Evolutionary conservation across 2,888 invertebrate genomes (phyloP).

Genomic region (Oscheius sp.): DNA sequence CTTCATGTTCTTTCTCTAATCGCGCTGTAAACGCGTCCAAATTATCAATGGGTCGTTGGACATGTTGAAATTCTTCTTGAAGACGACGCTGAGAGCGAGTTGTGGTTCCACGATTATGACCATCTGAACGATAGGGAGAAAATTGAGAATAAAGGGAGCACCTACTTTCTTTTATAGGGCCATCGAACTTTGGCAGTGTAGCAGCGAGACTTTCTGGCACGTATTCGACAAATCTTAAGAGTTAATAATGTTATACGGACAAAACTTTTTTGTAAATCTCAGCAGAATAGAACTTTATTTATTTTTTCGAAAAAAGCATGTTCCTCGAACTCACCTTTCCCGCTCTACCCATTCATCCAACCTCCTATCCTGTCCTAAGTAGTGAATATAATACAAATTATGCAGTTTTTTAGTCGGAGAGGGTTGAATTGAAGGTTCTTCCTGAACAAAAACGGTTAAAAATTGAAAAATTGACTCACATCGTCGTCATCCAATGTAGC

Average conservation of each 20-base stretch:
- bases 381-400: constrained; percentile 62
- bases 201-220: constrained; percentile 9
- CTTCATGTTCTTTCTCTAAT: constrained; percentile 64
- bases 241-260: background rate
- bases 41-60: constrained; percentile 3
- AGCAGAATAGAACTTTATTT: no score
- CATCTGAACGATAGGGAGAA: constrained; percentile 2
- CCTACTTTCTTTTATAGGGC: constrained; percentile 5
- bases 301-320: no score
- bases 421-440: background rate
- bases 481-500: constrained; percentile 4
- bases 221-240: constrained; percentile 27
- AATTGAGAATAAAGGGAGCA: background rate
- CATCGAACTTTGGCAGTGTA: background rate
- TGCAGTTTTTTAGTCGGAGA: constrained; percentile 22
- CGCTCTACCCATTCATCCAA: constrained; percentile 66
- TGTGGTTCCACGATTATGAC: constrained; percentile 35
- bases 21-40: constrained; percentile 46
- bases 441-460: background rate
- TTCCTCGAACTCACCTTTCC: constrained; percentile 36
- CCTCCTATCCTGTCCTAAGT: constrained; percentile 60
- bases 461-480: constrained; percentile 9
- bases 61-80: constrained; percentile 57
- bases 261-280: no score
- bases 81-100: constrained; percentile 46